Base-by-base conservation (phyloP, 2,888 invertebrate species). In the Agriotes lineatus region DNA sequence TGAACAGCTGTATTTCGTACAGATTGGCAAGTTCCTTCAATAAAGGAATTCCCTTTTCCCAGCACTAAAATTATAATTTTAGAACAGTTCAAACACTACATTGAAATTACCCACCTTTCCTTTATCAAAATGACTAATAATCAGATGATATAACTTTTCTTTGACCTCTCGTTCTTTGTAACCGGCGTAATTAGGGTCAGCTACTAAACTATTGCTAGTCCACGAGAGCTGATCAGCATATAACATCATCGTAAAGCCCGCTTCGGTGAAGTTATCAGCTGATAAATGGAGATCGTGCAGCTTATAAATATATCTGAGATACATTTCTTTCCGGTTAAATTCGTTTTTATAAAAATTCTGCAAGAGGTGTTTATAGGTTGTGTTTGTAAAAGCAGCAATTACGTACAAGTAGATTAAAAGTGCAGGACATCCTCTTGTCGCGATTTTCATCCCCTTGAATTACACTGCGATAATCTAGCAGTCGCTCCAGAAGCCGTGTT, bases 281-380 rank as follows among this genome's bases (percentile, higher is more conserved):
- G 93, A 93, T 56, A 96, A 86, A 84, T 98, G 97, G 10, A 98
- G 88, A 80, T 96, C 96, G 82, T 96, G 96, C 33, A 98, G 86
- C 82, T 97, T 97, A 86, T 97, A 96, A 71, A 98, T 96, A 84
- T 98, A 98, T 60, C 94, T 91, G 56, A 97, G 86, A 84, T 97
- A 98, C 95, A 97, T 96, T 84, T 97, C 96, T 79, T 96, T 95
- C 19, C 96, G 89, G 79, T 97, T 96, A 74, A 96, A 96, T 85
- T 97, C 96, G 82, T 95, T 96, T 83, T 96, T 96, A 86, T 97
- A 97, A 83, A 97, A 98, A 81, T 97, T 96, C 94, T 95, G 86
- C 30, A 84, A 82, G 59, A 71, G 20, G 67, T 30, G 39, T 64
- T 61, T 45, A 9, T 12, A 12, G 19, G 6, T n/a, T n/a, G n/a